These are phyloP conservation scores for Ranitomeya variabilis DNA, from an alignment of 2,113 vertebrate genomes.

Conservation along the genomic window DNA sequence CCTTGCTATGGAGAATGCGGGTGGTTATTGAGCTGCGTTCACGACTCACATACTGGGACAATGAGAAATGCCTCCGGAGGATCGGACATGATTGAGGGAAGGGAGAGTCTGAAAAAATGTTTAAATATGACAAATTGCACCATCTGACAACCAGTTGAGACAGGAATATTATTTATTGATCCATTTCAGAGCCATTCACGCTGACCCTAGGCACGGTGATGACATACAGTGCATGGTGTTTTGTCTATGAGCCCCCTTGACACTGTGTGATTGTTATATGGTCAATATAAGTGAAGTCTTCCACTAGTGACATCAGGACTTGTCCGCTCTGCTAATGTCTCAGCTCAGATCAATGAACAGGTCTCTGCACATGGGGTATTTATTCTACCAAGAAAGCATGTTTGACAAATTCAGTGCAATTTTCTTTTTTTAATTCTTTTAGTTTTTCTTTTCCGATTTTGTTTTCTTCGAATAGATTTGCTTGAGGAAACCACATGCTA, in stretches of 20 bases:
- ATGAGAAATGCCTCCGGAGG: not conserved
- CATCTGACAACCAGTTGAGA: conserved; percentile 10
- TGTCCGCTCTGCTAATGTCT: conserved; percentile 6
- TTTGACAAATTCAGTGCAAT: not conserved
- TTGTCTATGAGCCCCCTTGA: not conserved
- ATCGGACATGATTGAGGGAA: not conserved
- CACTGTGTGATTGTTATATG: conserved; percentile 14
- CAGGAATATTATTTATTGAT: conserved; percentile 57
- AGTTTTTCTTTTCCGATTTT: not conserved
- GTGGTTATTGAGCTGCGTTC: not conserved
- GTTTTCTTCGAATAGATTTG: not conserved
- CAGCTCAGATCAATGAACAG: not conserved
- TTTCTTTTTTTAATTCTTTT: not conserved
- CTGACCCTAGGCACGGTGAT: conserved; percentile 29
- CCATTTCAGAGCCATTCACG: conserved; percentile 13
- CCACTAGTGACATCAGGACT: not conserved
- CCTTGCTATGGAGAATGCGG: not conserved
- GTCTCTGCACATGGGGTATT: not conserved
- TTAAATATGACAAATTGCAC: conserved; percentile 46
- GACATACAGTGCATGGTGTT: conserved; percentile 1
- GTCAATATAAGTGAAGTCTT: conserved; percentile 7
- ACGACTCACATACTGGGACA: not conserved
- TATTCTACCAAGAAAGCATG: not conserved
- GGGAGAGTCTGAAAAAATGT: not conserved
- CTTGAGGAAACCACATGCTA: not conserved